phyloP scores from a whole-genome alignment of 2,888 invertebrate genomes.

The Nycteola revayana region DNA sequence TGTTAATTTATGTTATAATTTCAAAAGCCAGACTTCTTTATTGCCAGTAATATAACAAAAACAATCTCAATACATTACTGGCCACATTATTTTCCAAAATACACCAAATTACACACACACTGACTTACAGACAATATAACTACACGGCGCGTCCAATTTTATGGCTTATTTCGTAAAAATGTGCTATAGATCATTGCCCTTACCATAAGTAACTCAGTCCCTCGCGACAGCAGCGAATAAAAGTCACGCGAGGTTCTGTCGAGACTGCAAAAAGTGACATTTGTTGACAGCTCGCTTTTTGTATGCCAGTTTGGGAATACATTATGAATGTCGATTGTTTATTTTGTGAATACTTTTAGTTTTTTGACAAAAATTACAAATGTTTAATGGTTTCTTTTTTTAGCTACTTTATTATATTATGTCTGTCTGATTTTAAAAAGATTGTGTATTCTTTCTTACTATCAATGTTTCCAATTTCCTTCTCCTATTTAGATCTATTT shows the following conservation, averaged over 20 bases:
- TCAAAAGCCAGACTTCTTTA: no score
- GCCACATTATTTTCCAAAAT: constrained; percentile 29
- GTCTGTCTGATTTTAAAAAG: no score
- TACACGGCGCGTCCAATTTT: constrained; percentile 61
- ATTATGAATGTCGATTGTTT: constrained; percentile 20
- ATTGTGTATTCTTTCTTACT: no score
- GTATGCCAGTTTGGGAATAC: constrained; percentile 17
- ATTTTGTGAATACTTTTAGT: constrained; percentile 13
- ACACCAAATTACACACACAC: constrained; percentile 15
- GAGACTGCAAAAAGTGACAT: constrained; percentile 36
- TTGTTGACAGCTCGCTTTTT: constrained; percentile 24
- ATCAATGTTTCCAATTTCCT: no score
- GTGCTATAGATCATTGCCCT: constrained; percentile 63
- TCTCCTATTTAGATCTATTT: no score
- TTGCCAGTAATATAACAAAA: no score
- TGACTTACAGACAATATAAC: constrained; percentile 40
- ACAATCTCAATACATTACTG: no score
- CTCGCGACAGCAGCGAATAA: constrained; percentile 10
- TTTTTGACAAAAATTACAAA: no score
- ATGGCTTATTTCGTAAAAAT: constrained; percentile 73
- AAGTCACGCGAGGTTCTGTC: constrained; percentile 45
- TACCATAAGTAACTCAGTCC: constrained; percentile 44
- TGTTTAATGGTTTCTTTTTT: no score
- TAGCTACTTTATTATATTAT: no score
- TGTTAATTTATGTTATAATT: no score